A percentile compares a stretch with the other conserved stretches of the same genome.
These are phyloP conservation scores for Glaucomys volans DNA, from an alignment of 2,113 vertebrate species.

Conservation along the genomic window DNA sequence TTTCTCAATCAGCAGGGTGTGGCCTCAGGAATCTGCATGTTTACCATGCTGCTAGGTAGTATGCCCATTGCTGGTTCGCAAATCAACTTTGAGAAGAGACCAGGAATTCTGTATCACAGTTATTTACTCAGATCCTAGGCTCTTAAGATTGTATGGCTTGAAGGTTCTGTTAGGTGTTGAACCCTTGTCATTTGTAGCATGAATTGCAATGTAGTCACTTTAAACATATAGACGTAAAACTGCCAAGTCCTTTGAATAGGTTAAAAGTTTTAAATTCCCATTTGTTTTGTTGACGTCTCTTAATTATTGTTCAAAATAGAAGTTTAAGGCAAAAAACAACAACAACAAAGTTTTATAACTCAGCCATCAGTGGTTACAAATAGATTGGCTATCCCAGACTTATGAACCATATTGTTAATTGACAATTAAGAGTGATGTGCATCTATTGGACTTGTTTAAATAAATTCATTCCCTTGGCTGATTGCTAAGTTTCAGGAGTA, in stretches of 20 bases:
- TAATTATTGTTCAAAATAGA: slow-evolving; percentile 24
- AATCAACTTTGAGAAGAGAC: neutral
- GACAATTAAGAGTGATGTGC: slow-evolving; percentile 74
- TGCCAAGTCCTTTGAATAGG: neutral
- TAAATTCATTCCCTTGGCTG: slow-evolving; percentile 76
- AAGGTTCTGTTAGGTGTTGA: neutral
- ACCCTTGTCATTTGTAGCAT: neutral
- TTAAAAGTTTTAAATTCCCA: neutral
- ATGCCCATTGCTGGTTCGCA: neutral
- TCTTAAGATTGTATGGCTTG: neutral
- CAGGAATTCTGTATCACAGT: neutral
- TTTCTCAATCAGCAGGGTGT: neutral
- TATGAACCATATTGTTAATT: slow-evolving; percentile 71
- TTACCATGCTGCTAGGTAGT: neutral
- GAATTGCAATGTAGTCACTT: neutral
- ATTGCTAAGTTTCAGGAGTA: slow-evolving; percentile 60
- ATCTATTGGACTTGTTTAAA: slow-evolving; percentile 70
- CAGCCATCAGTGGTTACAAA: slow-evolving; percentile 63
- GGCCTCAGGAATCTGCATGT: neutral
- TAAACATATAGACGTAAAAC: neutral
- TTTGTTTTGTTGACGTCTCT: slow-evolving; percentile 42
- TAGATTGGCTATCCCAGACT: slow-evolving; percentile 62
- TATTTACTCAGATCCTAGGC: neutral
- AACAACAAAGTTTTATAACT: slow-evolving; percentile 65
- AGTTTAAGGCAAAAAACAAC: slow-evolving; percentile 4